Conservation (phyloP, 2,888 invertebrate species). For the Cosmorhoe ocellata region DNA sequence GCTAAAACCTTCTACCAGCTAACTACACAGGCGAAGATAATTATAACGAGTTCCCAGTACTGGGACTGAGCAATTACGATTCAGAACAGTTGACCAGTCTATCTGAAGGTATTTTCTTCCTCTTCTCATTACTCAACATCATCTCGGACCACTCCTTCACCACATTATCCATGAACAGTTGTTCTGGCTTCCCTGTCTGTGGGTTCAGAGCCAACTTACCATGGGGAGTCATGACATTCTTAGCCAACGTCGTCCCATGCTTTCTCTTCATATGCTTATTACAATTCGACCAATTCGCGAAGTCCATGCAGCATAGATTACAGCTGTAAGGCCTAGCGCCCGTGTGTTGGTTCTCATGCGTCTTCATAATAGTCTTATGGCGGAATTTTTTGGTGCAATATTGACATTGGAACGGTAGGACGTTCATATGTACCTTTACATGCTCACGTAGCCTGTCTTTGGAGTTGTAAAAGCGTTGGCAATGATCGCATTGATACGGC, state of each 20-base stretch:
- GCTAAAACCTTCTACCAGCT: too few relatives aligned
- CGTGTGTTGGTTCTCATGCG: conserved; percentile 30
- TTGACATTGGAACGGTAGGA: conserved; percentile 11
- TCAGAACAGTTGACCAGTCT: not conserved
- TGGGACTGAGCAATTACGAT: too few relatives aligned
- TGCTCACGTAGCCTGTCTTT: conserved; percentile 22
- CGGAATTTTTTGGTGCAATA: conserved; percentile 18
- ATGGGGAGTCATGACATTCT: conserved; percentile 24
- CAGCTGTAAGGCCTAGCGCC: conserved; percentile 32
- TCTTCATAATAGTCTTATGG: conserved; percentile 17
- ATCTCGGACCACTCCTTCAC: conserved; percentile 15
- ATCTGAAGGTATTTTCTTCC: not conserved
- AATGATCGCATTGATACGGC: conserved; percentile 21
- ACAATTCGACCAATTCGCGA: conserved; percentile 35
- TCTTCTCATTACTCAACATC: not conserved
- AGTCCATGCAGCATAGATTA: conserved; percentile 24
- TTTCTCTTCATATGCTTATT: conserved; percentile 36
- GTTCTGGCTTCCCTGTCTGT: conserved; percentile 13
- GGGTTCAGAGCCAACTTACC: conserved; percentile 27
- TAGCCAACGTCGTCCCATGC: conserved; percentile 27
- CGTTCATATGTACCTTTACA: conserved; percentile 15
- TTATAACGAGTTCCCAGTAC: too few relatives aligned
- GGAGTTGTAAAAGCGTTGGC: conserved; percentile 14
- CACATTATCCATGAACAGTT: conserved; percentile 4
- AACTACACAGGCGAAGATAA: too few relatives aligned